Evolutionary conservation across 2,113 vertebrate species (phyloP).

Genomic region (Salvelinus namaycush): DNA sequence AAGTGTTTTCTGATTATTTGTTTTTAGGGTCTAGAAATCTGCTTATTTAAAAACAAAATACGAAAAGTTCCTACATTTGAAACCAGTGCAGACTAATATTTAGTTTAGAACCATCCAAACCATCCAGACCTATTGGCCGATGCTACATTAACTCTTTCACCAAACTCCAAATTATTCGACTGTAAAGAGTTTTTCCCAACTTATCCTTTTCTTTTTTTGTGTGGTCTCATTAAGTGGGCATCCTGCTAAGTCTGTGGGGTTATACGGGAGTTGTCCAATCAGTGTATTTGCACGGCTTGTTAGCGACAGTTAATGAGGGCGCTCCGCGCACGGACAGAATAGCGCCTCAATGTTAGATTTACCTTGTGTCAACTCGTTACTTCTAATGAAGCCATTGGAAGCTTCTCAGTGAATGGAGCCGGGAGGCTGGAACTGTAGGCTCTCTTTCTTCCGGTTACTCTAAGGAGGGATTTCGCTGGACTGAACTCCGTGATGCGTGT

Average conservation of each 20-base stretch:
- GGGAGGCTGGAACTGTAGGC: constrained; percentile 72
- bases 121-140: neutral
- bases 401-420: constrained; percentile 81
- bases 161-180: constrained; percentile 36
- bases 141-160: constrained; percentile 1
- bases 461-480: constrained; percentile 59
- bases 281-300: constrained; percentile 98
- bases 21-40: neutral
- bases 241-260: constrained; percentile 91
- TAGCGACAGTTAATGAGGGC: constrained; percentile 99
- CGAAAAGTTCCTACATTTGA: neutral
- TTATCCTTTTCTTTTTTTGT: constrained; percentile 80
- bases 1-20: too few species aligned
- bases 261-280: constrained; percentile 94
- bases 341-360: constrained; percentile 88
- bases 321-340: constrained; percentile 87
- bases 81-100: neutral
- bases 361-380: constrained; percentile 98
- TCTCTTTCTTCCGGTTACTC: constrained; percentile 64
- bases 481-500: constrained; percentile 47
- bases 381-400: constrained; percentile 89
- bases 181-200: constrained; percentile 50
- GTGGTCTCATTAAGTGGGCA: constrained; percentile 96
- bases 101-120: neutral
- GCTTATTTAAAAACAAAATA: neutral